phyloP scores from a whole-genome alignment of 2,888 invertebrate genomes.

The Cephalotes varians region DNA sequence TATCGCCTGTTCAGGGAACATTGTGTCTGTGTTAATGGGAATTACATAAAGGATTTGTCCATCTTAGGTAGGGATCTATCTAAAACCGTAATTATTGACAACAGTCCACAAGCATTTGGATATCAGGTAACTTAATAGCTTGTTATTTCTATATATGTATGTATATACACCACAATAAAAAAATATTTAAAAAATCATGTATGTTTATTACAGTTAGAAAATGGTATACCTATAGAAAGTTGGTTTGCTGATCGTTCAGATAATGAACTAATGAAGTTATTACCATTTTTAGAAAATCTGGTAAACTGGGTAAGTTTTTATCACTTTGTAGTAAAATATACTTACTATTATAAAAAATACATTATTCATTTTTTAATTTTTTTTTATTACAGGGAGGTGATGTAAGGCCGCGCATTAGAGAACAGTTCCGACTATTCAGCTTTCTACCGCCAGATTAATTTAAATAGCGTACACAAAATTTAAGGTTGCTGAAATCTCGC shows the following conservation, averaged over 20 bases:
- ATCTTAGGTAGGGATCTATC: conserved; percentile 97
- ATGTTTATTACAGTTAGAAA: conserved; percentile 90
- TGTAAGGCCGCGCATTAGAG: conserved; percentile 96
- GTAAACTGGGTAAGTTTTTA: conserved; percentile 90
- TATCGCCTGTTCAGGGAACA: conserved; percentile 98
- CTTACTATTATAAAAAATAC: conserved; percentile 8
- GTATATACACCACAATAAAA: not conserved
- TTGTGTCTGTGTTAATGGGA: conserved; percentile 97
- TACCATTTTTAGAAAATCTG: conserved; percentile 96
- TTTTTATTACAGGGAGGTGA: conserved; percentile 92
- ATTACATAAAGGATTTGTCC: conserved; percentile 98
- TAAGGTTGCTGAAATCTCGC: conserved; percentile 52
- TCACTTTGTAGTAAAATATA: not conserved
- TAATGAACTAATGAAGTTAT: conserved; percentile 94
- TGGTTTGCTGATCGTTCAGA: conserved; percentile 98
- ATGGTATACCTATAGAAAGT: conserved; percentile 98
- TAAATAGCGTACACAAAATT: conserved; percentile 62
- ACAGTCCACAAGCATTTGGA: conserved; percentile 97
- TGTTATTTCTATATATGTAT: not conserved
- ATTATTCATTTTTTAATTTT: conserved; percentile 8
- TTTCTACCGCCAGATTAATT: conserved; percentile 94
- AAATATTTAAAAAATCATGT: not conserved
- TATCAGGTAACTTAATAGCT: conserved; percentile 89
- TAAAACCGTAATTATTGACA: conserved; percentile 95
- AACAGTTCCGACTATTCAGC: conserved; percentile 95